Percentiles rank a stretch among this genome's conserved stretches.
These are phyloP conservation scores for Dicentrarchus labrax DNA, from an alignment of 2,113 vertebrate genomes.

Conservation along the genomic window DNA sequence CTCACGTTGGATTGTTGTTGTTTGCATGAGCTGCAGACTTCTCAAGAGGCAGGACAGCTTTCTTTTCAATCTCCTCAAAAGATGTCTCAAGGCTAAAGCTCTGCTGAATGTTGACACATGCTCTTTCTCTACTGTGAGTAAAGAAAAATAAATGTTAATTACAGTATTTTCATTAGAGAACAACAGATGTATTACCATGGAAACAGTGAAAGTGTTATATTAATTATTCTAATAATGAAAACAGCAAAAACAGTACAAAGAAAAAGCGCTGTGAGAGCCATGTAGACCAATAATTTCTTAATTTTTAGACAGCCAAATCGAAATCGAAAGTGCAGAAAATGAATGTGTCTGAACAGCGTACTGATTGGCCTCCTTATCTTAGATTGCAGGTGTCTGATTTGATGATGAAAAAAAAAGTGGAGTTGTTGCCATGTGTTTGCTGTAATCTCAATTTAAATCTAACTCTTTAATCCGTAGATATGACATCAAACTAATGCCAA, in stretches of 20 bases:
- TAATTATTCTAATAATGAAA: constrained; percentile 36
- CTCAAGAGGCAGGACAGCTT: not conserved
- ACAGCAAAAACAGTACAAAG: not conserved
- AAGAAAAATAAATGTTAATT: constrained; percentile 50
- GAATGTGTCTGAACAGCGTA: constrained; percentile 37
- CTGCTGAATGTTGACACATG: not conserved
- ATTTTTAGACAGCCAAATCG: constrained; percentile 9
- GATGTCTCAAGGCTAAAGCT: constrained; percentile 1
- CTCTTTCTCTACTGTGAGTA: constrained; percentile 4
- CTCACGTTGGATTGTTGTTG: not conserved
- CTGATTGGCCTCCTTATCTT: constrained; percentile 80
- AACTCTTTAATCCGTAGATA: constrained; percentile 73
- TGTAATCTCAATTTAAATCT: constrained; percentile 72
- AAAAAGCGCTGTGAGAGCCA: not conserved
- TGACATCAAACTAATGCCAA: constrained; percentile 74
- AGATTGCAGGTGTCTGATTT: constrained; percentile 80
- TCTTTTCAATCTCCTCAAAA: constrained; percentile 4
- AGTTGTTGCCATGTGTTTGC: constrained; percentile 54
- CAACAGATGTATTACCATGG: constrained; percentile 57
- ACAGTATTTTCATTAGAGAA: constrained; percentile 41
- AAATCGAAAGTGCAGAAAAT: constrained; percentile 50
- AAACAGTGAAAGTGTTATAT: constrained; percentile 29
- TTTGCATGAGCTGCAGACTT: constrained; percentile 8
- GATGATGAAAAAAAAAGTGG: constrained; percentile 36
- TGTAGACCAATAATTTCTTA: constrained; percentile 7